Evolutionary conservation across 2,113 vertebrate genomes (phyloP), one percentile per base, ranked within the genome.

Genomic region (Pao palembangensis): DNA sequence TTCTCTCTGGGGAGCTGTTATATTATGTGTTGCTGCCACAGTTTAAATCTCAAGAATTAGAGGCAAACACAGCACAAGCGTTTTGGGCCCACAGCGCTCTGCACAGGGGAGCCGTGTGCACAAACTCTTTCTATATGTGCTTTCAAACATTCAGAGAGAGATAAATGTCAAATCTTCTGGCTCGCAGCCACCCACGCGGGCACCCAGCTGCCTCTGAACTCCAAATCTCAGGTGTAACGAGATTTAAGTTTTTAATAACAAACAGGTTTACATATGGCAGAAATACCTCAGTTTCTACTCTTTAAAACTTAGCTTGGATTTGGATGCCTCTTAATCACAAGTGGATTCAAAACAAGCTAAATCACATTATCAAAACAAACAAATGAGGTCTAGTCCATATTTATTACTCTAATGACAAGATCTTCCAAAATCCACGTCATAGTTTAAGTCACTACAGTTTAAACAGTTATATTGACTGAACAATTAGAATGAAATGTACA

Each of bases 1-100:
- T 61, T 76, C 75, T 71, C 86, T 74, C 85, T 31, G 3, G 83
- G 85, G 85, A 81, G 82, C 80, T 79, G 82, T 89, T 84, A 78
- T 69, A 73, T 73, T 74, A 75, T 80, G 71, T 79, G 80, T 76
- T 66, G 75, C 79, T 77, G 82, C 83, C 79, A 81, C 82, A 81
- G 76, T 83, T 81, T 79, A 83, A 81, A 69, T 80, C 68, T 78
- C 75, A 79, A 77, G 75, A 82, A 82, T 67, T 68, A 77, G 75
- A 76, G 84, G 78, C 67, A 67, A 78, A 82, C 73, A 68, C 21
- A 17, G 53, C 63, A 43, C 59, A 79, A 75, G 80, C 58, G 21
- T 60, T 50, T 51, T 23, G 43, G 67, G 76, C 75, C 78, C 71
- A 61, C 67, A 61, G 67, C 73, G 65, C 66, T 52, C 59, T 58